Conservation (phyloP, 2,113 vertebrate genomes). For the Corydoras maculifer region DNA sequence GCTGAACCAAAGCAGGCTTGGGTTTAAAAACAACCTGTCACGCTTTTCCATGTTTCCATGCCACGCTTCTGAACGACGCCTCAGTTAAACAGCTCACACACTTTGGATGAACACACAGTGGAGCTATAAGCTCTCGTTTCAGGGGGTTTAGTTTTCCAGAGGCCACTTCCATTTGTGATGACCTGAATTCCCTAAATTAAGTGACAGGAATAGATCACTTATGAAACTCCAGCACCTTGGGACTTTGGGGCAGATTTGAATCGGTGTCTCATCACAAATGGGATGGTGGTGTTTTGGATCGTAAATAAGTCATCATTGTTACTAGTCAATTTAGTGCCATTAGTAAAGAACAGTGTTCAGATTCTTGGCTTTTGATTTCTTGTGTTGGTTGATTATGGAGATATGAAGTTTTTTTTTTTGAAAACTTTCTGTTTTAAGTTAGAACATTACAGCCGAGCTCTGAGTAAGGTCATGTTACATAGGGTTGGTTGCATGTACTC, state of each 20-base stretch:
- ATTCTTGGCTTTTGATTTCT: no score
- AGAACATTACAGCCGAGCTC: not conserved
- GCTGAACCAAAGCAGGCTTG: constrained; percentile 3
- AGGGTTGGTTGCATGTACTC: no score
- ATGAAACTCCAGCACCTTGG: not conserved
- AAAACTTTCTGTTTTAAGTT: not conserved
- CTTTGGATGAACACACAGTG: not conserved
- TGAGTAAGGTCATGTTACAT: not conserved
- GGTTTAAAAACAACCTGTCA: constrained; percentile 10
- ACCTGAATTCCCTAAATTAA: constrained; percentile 18
- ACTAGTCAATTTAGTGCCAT: no score
- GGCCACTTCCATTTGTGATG: constrained; percentile 11
- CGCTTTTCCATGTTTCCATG: not conserved
- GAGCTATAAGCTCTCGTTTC: not conserved
- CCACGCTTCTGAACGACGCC: not conserved
- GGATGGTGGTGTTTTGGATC: no score
- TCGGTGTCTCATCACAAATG: no score
- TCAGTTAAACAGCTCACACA: not conserved
- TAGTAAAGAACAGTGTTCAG: no score
- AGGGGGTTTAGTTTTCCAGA: not conserved
- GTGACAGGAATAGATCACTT: constrained; percentile 7
- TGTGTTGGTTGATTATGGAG: no score
- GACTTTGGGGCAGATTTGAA: not conserved
- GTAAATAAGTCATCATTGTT: no score
- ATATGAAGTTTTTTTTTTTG: no score